phyloP scores from a whole-genome alignment of 2,797 vertebrate species.

The Crocidura indochinensis region DNA sequence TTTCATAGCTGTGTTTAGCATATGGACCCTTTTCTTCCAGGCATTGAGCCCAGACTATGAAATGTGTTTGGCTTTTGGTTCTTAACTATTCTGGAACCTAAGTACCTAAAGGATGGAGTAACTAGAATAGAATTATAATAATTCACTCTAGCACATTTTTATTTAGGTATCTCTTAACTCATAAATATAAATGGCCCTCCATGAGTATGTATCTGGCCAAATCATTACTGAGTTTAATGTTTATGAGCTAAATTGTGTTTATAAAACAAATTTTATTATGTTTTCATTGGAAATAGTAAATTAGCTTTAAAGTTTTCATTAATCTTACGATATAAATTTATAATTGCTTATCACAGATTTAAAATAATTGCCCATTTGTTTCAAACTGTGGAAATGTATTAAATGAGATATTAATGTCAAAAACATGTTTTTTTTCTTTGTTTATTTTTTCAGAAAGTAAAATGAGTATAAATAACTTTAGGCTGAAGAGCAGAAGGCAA shows the following conservation, averaged over 20 bases:
- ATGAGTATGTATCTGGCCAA: slow-evolving; percentile 61
- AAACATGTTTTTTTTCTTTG: slow-evolving; percentile 79
- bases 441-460: slow-evolving; percentile 85
- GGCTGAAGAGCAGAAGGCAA: slow-evolving; percentile 78
- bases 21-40: slow-evolving; percentile 92
- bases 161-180: slow-evolving; percentile 69
- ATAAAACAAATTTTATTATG: slow-evolving; percentile 66
- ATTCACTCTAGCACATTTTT: slow-evolving; percentile 78
- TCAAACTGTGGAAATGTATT: slow-evolving; percentile 76
- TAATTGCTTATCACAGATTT: slow-evolving; percentile 70
- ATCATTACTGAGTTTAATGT: slow-evolving; percentile 74
- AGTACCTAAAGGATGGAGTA: slow-evolving; percentile 86
- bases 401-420: slow-evolving; percentile 76
- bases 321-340: slow-evolving; percentile 66
- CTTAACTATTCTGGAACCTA: slow-evolving; percentile 88
- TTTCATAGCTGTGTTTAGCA: slow-evolving; percentile 91
- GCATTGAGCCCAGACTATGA: slow-evolving; percentile 91
- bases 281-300: slow-evolving; percentile 34
- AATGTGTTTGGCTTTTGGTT: slow-evolving; percentile 91
- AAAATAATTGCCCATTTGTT: slow-evolving; percentile 72
- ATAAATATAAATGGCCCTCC: slow-evolving; percentile 71
- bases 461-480: slow-evolving; percentile 88
- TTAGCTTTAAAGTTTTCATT: slow-evolving; percentile 43
- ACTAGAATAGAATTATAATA: slow-evolving; percentile 79
- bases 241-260: slow-evolving; percentile 42